Percentiles rank a stretch among this genome's conserved stretches.
Evolutionary conservation across 2,113 vertebrate genomes (phyloP).

Genomic region (Saiga tatarica): DNA sequence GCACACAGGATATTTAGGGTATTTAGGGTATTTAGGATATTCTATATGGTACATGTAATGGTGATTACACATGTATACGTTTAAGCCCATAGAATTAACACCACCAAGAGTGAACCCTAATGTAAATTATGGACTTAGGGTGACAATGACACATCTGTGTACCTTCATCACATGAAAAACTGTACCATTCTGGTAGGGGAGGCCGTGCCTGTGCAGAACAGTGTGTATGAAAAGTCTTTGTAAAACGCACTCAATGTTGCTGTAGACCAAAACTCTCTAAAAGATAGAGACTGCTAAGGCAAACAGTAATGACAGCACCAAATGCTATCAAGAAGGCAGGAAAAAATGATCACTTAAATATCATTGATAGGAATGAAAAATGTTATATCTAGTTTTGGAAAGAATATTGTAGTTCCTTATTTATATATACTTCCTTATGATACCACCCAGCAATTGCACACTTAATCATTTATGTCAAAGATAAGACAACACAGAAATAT

Average conservation of each 20-base stretch:
- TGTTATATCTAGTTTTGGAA: neutral
- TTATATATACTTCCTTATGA: neutral
- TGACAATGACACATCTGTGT: neutral
- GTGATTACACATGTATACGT: neutral
- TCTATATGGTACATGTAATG: neutral
- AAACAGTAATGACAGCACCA: neutral
- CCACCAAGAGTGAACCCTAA: neutral
- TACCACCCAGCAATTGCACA: neutral
- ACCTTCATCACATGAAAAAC: neutral
- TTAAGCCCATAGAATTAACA: neutral
- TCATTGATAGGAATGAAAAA: neutral
- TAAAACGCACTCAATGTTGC: neutral
- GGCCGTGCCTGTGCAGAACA: neutral
- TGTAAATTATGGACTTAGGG: neutral
- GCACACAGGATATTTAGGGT: neutral
- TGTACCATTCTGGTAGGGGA: neutral
- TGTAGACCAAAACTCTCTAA: neutral
- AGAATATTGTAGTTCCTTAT: neutral
- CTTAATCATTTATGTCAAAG: neutral
- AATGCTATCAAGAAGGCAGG: neutral
- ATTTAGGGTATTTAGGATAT: neutral
- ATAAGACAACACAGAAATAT: neutral
- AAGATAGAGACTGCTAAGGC: neutral
- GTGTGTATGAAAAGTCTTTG: neutral
- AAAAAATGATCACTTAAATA: neutral